Evolutionary conservation across 2,113 vertebrate genomes (phyloP).

Genomic region (Xiphophorus maculatus): DNA sequence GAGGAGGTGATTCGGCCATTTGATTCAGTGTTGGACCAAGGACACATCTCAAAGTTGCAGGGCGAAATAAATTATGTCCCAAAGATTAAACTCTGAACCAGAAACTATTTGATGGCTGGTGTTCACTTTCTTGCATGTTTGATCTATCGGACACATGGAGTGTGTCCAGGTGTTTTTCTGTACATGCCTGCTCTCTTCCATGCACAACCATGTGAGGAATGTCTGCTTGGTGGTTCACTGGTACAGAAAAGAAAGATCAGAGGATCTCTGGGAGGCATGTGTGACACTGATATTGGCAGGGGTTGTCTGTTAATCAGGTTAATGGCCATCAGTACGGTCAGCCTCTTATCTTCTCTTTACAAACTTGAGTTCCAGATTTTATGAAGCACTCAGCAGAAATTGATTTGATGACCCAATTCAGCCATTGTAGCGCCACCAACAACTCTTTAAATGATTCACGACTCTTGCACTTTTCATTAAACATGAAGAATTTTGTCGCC

Average conservation of each 20-base stretch:
- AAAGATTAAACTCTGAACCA: conserved; percentile 28
- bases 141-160: conserved; percentile 48
- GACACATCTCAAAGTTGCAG: too few relatives aligned
- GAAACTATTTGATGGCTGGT: conserved; percentile 25
- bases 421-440: not conserved
- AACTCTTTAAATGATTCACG: not conserved
- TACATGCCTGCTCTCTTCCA: conserved; percentile 9
- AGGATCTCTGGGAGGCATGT: conserved; percentile 18
- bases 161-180: conserved; percentile 45
- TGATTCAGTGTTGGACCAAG: too few relatives aligned
- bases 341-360: not conserved
- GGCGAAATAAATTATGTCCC: conserved; percentile 32
- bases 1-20: too few relatives aligned
- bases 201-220: conserved; percentile 46
- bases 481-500: too few relatives aligned
- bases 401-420: not conserved
- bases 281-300: conserved; percentile 32
- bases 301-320: conserved; percentile 27
- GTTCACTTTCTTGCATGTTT: conserved; percentile 22
- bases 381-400: not conserved
- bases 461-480: not conserved
- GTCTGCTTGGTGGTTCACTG: conserved; percentile 43
- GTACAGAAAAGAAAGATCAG: conserved; percentile 25
- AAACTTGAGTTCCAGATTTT: not conserved
- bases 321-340: conserved; percentile 26